phyloP scores from a whole-genome alignment of 2,797 vertebrate genomes.

The Chaetophractus vellerosus region DNA sequence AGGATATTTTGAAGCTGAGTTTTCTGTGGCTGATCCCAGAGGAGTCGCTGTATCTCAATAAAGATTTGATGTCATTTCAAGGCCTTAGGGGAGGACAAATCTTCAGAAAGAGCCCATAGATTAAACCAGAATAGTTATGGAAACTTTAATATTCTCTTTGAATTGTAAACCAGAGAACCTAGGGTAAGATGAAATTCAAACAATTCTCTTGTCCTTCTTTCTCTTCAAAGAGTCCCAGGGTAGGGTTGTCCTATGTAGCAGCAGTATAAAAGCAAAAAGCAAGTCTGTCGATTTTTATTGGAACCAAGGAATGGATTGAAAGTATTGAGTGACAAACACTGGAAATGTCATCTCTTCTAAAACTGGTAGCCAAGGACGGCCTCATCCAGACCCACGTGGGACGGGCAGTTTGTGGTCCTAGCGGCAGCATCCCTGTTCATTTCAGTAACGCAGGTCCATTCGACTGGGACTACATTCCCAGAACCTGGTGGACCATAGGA shows the following conservation, averaged over 20 bases:
- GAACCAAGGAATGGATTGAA: neutral
- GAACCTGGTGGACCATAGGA: neutral
- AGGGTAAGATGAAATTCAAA: neutral
- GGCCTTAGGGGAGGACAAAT: neutral
- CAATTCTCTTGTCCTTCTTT: neutral
- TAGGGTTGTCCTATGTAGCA: neutral
- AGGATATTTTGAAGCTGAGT: neutral
- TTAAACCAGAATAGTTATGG: neutral
- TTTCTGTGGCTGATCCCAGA: neutral
- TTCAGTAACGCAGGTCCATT: neutral
- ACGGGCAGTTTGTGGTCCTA: fast-evolving
- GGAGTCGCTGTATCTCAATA: neutral
- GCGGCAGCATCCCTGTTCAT: neutral
- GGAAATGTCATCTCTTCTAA: neutral
- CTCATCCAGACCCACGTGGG: neutral
- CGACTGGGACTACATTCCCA: neutral
- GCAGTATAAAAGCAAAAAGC: slow-evolving; percentile 29
- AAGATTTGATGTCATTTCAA: neutral
- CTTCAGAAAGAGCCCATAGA: neutral
- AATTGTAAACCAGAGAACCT: neutral
- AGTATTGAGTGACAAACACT: neutral
- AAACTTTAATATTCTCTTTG: neutral
- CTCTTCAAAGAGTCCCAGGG: neutral
- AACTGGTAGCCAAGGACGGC: neutral
- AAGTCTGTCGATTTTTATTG: neutral